phyloP scores from a whole-genome alignment of 1,140 invertebrate species.

The Hypothenemus hampei region DNA sequence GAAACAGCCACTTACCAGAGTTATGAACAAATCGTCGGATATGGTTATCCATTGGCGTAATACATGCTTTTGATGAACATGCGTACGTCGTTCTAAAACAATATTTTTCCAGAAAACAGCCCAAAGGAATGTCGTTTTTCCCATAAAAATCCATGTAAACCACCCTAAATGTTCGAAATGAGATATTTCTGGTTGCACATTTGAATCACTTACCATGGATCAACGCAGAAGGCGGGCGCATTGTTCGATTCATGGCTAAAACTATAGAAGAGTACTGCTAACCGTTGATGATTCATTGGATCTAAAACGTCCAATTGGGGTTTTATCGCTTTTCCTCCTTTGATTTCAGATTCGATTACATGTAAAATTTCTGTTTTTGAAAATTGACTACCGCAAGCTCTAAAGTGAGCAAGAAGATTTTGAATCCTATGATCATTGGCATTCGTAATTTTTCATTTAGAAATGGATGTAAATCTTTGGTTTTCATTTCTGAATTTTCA shows the following conservation, averaged over 20 bases:
- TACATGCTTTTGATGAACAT: slow-evolving; percentile 77
- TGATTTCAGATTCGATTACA: slow-evolving; percentile 1
- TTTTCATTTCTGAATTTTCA: not conserved
- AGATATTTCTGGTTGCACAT: no score
- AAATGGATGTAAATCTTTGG: slow-evolving; percentile 65
- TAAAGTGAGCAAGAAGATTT: slow-evolving; percentile 73
- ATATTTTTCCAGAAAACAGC: slow-evolving; percentile 88
- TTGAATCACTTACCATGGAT: slow-evolving; percentile 76
- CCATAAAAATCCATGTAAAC: slow-evolving; percentile 95
- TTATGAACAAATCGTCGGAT: slow-evolving; percentile 76
- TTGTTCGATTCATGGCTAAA: slow-evolving; percentile 77
- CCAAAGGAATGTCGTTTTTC: slow-evolving; percentile 88
- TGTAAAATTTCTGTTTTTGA: slow-evolving; percentile 42
- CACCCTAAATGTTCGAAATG: slow-evolving; percentile 54
- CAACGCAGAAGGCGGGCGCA: slow-evolving; percentile 81
- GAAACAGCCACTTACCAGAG: slow-evolving; percentile 30
- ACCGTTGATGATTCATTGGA: slow-evolving; percentile 78
- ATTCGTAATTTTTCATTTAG: slow-evolving; percentile 61
- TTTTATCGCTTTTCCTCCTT: not conserved
- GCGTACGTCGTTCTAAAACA: slow-evolving; percentile 80
- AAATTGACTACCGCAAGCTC: slow-evolving; percentile 74
- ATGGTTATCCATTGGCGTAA: slow-evolving; percentile 83
- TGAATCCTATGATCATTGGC: slow-evolving; percentile 63
- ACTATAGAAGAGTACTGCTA: slow-evolving; percentile 89
- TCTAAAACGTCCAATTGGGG: slow-evolving; percentile 70